These are phyloP conservation scores for Zaprionus africanus DNA, from an alignment of 1,140 invertebrate genomes.

Conservation along the genomic window DNA sequence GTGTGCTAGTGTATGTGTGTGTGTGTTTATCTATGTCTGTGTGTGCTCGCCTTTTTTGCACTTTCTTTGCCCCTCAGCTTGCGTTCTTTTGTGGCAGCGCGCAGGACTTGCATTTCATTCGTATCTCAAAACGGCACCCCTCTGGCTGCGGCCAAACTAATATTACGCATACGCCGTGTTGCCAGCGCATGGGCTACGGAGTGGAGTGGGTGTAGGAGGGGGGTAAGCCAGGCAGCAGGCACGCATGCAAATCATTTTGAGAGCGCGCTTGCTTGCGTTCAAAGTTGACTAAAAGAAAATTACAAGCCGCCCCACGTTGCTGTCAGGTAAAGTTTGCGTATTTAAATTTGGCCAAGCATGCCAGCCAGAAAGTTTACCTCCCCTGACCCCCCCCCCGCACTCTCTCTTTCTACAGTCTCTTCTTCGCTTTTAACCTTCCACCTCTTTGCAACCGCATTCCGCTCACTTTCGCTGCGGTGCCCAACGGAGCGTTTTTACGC, in stretches of 20 bases:
- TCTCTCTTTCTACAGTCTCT: background rate
- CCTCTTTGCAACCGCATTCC: constrained; percentile 22
- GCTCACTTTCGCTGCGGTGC: constrained; percentile 44
- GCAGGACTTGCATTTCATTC: constrained; percentile 47
- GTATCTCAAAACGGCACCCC: background rate
- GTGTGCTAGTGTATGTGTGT: background rate
- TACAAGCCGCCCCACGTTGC: constrained; percentile 45
- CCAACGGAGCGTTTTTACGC: constrained; percentile 69
- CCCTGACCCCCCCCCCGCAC: background rate
- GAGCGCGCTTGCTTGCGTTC: constrained; percentile 42
- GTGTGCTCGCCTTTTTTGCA: constrained; percentile 7
- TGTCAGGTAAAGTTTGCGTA: constrained; percentile 38
- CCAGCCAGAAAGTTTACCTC: constrained; percentile 31
- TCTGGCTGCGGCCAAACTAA: constrained; percentile 53
- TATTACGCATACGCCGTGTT: constrained; percentile 70
- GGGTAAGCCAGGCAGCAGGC: background rate
- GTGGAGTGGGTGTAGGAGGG: too few species aligned
- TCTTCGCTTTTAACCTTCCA: constrained; percentile 10
- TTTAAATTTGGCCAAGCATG: constrained; percentile 45
- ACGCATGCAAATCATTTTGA: constrained; percentile 72
- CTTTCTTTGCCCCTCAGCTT: constrained; percentile 21
- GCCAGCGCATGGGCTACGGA: constrained; percentile 24
- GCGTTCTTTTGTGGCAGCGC: constrained; percentile 21
- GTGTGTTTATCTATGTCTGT: background rate
- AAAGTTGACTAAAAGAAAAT: constrained; percentile 77